These are phyloP conservation scores for Gymnocephalus cernua DNA, from an alignment of 2,113 vertebrate species.

Conservation along the genomic window DNA sequence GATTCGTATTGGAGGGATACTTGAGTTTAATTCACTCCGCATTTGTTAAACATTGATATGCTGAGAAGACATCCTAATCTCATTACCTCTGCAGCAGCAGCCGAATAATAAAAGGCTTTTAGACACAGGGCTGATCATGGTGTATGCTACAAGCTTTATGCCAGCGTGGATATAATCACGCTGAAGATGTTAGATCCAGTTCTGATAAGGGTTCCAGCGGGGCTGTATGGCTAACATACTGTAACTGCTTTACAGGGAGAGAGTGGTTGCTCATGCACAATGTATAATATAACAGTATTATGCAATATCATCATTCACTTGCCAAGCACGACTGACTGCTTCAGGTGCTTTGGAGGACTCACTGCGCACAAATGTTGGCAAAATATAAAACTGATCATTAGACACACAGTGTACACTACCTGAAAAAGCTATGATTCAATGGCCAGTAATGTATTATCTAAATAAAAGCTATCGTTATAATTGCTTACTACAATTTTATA, in stretches of 20 bases:
- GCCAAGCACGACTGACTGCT: not conserved
- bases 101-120: conserved; percentile 68
- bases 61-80: conserved; percentile 62
- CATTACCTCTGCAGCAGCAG: conserved; percentile 53
- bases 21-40: conserved; percentile 45
- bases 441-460: not conserved
- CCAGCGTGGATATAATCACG: conserved; percentile 35
- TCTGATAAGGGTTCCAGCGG: not conserved
- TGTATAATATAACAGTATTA: not conserved
- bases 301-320: not conserved
- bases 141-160: conserved; percentile 45
- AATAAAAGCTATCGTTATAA: not conserved
- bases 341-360: not conserved
- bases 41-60: conserved; percentile 39
- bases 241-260: conserved; percentile 15
- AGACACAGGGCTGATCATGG: conserved; percentile 28
- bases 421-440: not conserved
- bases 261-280: conserved; percentile 7
- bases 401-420: not conserved
- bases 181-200: conserved; percentile 23
- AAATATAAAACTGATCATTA: not conserved
- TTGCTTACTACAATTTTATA: not conserved
- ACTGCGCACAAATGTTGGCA: not conserved
- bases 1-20: conserved; percentile 36
- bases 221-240: conserved; percentile 34